A percentile compares a stretch with the other conserved stretches of the same genome.
phyloP scores from a whole-genome alignment of 2,113 vertebrate species.

The Alces alces region DNA sequence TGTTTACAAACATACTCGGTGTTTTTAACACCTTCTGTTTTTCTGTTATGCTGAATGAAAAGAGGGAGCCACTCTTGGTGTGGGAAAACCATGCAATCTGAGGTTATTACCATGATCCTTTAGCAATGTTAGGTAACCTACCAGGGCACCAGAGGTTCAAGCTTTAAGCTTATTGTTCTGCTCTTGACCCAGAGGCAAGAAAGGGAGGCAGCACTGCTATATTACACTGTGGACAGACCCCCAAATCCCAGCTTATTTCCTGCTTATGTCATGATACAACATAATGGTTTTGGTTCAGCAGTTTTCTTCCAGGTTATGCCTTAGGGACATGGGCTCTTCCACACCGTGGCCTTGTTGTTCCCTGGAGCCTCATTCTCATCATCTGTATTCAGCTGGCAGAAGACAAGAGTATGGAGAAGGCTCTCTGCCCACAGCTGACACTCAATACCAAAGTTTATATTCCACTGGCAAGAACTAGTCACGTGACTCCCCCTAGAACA shows the following conservation, averaged over 20 bases:
- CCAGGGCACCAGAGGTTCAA: neutral
- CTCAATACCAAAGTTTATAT: neutral
- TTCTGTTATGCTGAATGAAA: conserved; percentile 46
- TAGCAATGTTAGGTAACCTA: neutral
- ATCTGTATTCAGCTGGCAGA: neutral
- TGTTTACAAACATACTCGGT: conserved; percentile 67
- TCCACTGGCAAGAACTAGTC: neutral
- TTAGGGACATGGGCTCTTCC: neutral
- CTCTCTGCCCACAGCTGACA: neutral
- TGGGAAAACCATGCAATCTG: neutral
- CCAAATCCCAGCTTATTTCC: neutral
- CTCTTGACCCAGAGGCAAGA: neutral
- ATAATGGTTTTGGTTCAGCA: neutral
- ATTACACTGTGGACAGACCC: neutral
- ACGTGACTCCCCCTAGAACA: neutral
- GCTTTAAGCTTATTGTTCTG: neutral
- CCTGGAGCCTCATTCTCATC: neutral
- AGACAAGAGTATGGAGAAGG: neutral
- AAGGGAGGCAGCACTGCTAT: neutral
- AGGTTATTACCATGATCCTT: neutral
- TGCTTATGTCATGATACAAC: neutral
- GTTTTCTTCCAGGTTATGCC: neutral
- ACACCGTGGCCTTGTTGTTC: neutral
- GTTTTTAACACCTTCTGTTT: conserved; percentile 66
- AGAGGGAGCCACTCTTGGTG: conserved; percentile 1